These are phyloP conservation scores for Amphiduros pacificus DNA, from an alignment of 2,888 invertebrate genomes.

Conservation along the genomic window DNA sequence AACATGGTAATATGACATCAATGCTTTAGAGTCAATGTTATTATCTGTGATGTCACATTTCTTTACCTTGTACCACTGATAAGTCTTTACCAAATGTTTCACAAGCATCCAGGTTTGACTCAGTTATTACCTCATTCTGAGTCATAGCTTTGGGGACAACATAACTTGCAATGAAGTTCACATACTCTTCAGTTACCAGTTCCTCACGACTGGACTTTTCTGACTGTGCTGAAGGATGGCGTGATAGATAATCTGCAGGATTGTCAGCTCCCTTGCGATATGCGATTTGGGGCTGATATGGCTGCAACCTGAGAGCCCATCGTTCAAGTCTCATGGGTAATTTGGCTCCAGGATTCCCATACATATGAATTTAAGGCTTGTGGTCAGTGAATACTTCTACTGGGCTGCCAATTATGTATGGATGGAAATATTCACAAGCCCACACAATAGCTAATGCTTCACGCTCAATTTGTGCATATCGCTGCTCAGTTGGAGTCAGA, in stretches of 20 bases:
- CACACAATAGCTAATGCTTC: slow-evolving; percentile 31
- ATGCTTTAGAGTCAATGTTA: too few relatives aligned
- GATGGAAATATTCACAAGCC: slow-evolving; percentile 31
- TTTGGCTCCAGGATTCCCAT: neutral
- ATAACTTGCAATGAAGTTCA: neutral
- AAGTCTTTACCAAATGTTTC: too few relatives aligned
- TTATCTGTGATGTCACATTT: too few relatives aligned
- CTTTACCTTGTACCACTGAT: too few relatives aligned
- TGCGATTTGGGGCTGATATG: neutral
- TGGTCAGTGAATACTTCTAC: neutral
- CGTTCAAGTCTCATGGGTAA: neutral
- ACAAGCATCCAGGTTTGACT: too few relatives aligned
- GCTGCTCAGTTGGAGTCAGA: neutral
- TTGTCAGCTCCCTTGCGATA: neutral
- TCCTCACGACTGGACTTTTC: neutral
- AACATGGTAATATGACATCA: neutral
- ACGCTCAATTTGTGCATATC: neutral
- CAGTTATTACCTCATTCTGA: neutral
- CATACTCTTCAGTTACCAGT: neutral
- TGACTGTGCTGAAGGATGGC: neutral
- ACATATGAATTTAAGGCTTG: neutral
- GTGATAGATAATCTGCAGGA: neutral
- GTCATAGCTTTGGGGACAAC: slow-evolving; percentile 1
- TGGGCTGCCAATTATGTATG: neutral
- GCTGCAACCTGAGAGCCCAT: neutral